Evolutionary conservation across 2,797 vertebrate species (phyloP), one percentile per base, ranked within the genome.

Genomic region (Anguilla pacifica): DNA sequence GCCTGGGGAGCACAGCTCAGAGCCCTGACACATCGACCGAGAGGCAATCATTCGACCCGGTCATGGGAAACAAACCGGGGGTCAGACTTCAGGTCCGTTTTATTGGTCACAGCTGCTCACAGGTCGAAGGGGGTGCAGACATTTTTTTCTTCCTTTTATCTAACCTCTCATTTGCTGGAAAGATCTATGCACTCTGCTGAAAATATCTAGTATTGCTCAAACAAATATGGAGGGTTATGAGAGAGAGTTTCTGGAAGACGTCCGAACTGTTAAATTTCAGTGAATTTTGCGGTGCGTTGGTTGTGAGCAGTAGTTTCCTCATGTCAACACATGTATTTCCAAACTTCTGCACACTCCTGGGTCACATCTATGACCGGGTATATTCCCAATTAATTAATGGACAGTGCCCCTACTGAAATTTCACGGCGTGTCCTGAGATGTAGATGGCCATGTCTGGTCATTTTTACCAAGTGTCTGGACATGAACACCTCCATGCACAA

Each of bases 1-100:
- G 70, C 70, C 70, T 39, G 39, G 39, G 74, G 74, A 79, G 85
- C 46, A 51, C 46, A 51, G 13, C 51, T 79, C 39, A 15, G 15
- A 57, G 59, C 39, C 84, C 39, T 49, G 10, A 85, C 84, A 46
- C 70, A 86, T 79, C 70, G 49, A 86, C 85, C 17, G n/a, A 31
- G 51, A 74, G 67, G 39, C 46, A 70, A 85, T 67, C 84, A 25
- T 85, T 70, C 10, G 64, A 57, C 31, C 35, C n/a, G 35, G 39
- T 70, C 84, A 39, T 43, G 61, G 61, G 84, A 64, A 67, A 67
- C 59, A 6, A 67, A 11, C 59, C 25, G 39, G 61, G 35, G 35
- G 84, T 46, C 35, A 31, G 39, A 25, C 57, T 67, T 67, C 59
- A 77, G n/a, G 13, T 67, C 59, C 6, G 11, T 84, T 85, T 61